Conservation (phyloP, 1,140 invertebrate genomes). For the Pantala flavescens region DNA sequence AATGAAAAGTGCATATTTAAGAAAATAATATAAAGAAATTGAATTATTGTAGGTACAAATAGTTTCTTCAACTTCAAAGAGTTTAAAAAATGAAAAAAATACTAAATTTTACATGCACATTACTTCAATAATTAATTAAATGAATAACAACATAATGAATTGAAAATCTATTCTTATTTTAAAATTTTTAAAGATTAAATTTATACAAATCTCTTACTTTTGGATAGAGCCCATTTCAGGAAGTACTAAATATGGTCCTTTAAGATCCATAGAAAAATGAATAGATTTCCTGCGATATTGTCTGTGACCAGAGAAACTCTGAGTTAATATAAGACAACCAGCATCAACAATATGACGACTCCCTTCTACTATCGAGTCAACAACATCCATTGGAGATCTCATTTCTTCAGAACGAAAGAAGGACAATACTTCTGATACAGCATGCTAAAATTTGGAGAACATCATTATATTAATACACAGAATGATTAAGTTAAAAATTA, state of each 20-base stretch:
- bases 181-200: too few species aligned
- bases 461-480: conserved; percentile 24
- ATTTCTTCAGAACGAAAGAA: conserved; percentile 42
- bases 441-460: conserved; percentile 46
- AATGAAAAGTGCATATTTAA: not conserved
- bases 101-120: too few species aligned
- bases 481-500: too few species aligned
- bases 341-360: not conserved
- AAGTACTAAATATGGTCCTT: conserved; percentile 66
- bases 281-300: conserved; percentile 41
- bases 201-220: too few species aligned
- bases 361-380: not conserved
- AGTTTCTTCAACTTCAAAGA: too few species aligned
- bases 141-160: not conserved
- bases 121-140: not conserved
- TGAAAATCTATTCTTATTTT: not conserved
- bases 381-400: conserved; percentile 15
- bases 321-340: not conserved
- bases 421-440: conserved; percentile 58
- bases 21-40: too few species aligned
- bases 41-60: too few species aligned
- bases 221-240: conserved; percentile 65
- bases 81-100: too few species aligned
- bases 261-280: conserved; percentile 62
- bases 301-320: not conserved